Base-by-base conservation (phyloP, 2,797 vertebrate genomes). In the Notoglanidium macrostoma region DNA sequence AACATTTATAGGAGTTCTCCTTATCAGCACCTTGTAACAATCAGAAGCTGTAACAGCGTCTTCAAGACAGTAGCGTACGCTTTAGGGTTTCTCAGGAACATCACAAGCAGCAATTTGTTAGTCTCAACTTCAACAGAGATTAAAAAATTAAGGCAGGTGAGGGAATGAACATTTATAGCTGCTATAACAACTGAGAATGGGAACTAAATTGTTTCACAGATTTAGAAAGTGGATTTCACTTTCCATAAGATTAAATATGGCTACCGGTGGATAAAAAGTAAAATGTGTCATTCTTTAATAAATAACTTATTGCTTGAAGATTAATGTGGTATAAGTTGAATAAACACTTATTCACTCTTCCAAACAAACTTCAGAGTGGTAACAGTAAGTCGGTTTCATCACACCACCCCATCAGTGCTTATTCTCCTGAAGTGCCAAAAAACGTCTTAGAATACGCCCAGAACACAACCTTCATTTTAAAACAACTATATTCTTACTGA, bases 401-500 rank as follows among this genome's bases (percentile, higher is more conserved):
- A 14, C 29, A 35, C 21, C 35, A 63, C 2, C 21, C 0, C 61
- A 67, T 49, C 4, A 9, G 10, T 67, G 8, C 61, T 67, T 11
- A 80, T 61, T 15, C 59, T n/a, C 40, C 32, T 9, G 8, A 44
- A 23, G 40, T 72, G 21, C 35, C 2, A 15, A 21, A 59, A 26
- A 15, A 49, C 17, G 4, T 35, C 5, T 44, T 1, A 61, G 23
- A 61, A 68, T 23, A n/a, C 46, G 54, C 63, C 68, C 2, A 4
- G 32, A 73, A 73, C 19, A 78, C n/a, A 63, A 44, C n/a, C n/a
- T 61, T 10, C 7, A n/a, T 29, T 65, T 80, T 73, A 85, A 40
- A 85, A 61, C 83, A 85, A 79, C 49, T 83, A 79, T 73, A 49
- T 84, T 85, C 77, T 85, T 81, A 70, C n/a, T 51, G 23, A 85